A percentile compares a stretch with the other conserved stretches of the same genome.
Conservation (phyloP, 1,140 invertebrate species). For the Triops longicaudatus region DNA sequence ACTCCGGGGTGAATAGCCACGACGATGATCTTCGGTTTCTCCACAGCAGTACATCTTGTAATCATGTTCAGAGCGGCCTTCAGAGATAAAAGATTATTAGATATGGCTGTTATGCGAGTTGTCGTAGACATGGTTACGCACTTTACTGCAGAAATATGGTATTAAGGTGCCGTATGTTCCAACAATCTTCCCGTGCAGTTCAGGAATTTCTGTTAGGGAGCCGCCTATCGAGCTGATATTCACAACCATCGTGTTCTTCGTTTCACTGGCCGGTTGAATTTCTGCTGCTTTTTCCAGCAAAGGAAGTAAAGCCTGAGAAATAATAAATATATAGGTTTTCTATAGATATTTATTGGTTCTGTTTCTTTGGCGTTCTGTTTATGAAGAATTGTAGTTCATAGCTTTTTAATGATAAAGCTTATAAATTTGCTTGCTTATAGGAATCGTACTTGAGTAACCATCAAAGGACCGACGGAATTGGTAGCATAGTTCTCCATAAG, state of each 20-base stretch:
- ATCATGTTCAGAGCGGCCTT: conserved; percentile 74
- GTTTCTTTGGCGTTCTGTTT: too few species aligned
- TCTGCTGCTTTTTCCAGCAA: conserved; percentile 59
- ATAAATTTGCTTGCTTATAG: too few species aligned
- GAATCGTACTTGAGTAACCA: conserved; percentile 77
- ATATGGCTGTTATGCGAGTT: too few species aligned
- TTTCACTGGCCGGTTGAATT: conserved; percentile 38
- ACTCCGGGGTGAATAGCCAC: conserved; percentile 64
- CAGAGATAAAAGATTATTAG: too few species aligned
- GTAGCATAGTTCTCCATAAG: conserved; percentile 56
- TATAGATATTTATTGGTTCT: too few species aligned
- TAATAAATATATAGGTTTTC: too few species aligned
- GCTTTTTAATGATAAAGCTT: too few species aligned
- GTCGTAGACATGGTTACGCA: too few species aligned
- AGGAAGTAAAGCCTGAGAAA: conserved; percentile 13
- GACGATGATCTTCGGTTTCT: conserved; percentile 61
- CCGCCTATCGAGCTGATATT: conserved; percentile 77
- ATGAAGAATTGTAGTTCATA: too few species aligned
- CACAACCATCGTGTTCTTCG: conserved; percentile 57
- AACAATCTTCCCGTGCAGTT: not conserved
- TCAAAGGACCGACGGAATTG: conserved; percentile 71
- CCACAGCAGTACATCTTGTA: conserved; percentile 72
- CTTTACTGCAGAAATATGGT: conserved; percentile 27
- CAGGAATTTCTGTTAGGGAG: conserved; percentile 49
- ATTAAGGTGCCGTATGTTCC: not conserved